Evolutionary conservation across 2,888 invertebrate species (phyloP).

Genomic region (Galerucella nymphaeae): DNA sequence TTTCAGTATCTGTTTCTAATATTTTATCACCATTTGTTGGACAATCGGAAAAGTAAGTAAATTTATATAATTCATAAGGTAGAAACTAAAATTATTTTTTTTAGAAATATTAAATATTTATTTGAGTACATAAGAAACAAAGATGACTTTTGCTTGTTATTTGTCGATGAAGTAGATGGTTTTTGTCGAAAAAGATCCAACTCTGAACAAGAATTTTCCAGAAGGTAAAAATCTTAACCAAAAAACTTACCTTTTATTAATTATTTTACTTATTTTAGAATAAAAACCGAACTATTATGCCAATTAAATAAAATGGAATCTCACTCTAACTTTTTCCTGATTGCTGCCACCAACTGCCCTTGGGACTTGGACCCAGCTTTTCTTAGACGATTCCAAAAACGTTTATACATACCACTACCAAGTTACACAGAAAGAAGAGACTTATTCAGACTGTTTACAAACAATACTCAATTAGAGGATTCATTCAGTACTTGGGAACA

Average conservation of each 20-base stretch:
- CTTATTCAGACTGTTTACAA: constrained; percentile 55
- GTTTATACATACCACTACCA: constrained; percentile 69
- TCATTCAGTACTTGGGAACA: constrained; percentile 42
- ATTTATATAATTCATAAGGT: constrained; percentile 1
- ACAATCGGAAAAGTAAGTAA: constrained; percentile 69
- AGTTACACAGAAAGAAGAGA: constrained; percentile 54
- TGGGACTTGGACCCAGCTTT: constrained; percentile 73
- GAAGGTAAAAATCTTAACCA: constrained; percentile 58
- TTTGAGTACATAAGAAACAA: constrained; percentile 55
- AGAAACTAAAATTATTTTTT: constrained; percentile 17
- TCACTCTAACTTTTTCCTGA: constrained; percentile 61
- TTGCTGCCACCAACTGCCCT: constrained; percentile 73
- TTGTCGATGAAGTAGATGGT: constrained; percentile 72
- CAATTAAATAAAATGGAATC: constrained; percentile 65
- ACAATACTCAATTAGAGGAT: constrained; percentile 49
- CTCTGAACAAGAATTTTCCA: constrained; percentile 66
- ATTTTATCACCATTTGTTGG: constrained; percentile 69
- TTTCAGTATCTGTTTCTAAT: constrained; percentile 67
- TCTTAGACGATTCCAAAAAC: constrained; percentile 68
- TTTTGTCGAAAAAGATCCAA: constrained; percentile 66
- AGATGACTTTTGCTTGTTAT: constrained; percentile 65
- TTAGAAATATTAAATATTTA: constrained; percentile 54
- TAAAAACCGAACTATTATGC: constrained; percentile 70
- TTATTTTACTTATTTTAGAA: constrained; percentile 53
- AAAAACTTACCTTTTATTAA: background rate